Evolutionary conservation across 2,113 vertebrate genomes (phyloP), one percentile per base, ranked within the genome.

Genomic region (Hippocampus barbouri): DNA sequence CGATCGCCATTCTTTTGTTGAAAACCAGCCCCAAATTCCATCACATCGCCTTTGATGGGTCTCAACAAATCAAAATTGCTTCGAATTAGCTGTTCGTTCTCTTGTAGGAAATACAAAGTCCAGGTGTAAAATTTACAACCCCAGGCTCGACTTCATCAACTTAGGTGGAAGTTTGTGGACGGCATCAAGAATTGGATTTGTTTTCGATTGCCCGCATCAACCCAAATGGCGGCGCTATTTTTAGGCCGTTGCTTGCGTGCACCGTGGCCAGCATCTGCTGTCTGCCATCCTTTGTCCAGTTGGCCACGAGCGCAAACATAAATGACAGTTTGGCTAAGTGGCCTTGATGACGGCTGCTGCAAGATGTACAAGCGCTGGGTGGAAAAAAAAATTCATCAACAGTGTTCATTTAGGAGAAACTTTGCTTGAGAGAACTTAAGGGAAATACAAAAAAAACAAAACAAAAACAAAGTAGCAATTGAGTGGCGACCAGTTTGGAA

Each of bases 291-390:
- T 66, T 66, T 66, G 64, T 66, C 43, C 43, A 30, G 23, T 66
- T 25, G 7, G 45, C 65, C 45, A 23, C 23, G 49, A 66, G n/a
- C 14, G 2, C 5, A 25, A 66, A 45, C 6, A 49, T 66, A 49
- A 66, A 25, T 66, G 65, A 66, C 65, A 66, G 65, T 30, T 66
- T 25, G 12, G 43, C 65, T 66, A 66, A 66, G n/a, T 66, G 43
- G 65, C 30, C 65, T 66, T 66, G 43, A 66, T 66, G 65, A 66
- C 25, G 41, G 63, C n/a, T 8, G n/a, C 63, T 65, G 63, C 45
- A 14, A 7, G 41, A 45, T 23, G 41, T 21, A 66, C 43, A 16
- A 14, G 11, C 30, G 4, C 6, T 18, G 25, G 25, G 9, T n/a
- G 21, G n/a, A 25, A 15, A 23, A 45, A 49, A 49, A 45, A 45